Base-by-base conservation (phyloP, 2,113 vertebrate species). In the Amphilophus citrinellus region DNA sequence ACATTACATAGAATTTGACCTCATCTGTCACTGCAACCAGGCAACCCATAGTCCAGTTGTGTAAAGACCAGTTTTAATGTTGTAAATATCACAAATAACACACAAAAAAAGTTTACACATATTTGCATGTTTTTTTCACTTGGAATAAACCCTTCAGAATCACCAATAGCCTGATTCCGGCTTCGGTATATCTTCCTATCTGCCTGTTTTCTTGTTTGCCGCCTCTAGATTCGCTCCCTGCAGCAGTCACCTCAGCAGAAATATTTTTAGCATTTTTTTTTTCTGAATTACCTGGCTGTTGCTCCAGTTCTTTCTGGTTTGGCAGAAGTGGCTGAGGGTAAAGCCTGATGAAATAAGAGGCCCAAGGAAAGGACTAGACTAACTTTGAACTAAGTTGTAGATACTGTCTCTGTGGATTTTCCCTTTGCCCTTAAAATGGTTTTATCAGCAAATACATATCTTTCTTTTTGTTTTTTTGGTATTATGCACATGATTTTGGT, bases 261-360 rank as follows among this genome's bases (percentile, higher is more conserved):
- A 24, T 73, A 73, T 73, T 73, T 53, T 73, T 73, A 73, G 66
- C 44, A 53, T 53, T 53, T 73, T 73, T 30, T 4, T 27, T 53
- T 27, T 32, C 44, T 71, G 66, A 71, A 22, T 71, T 71, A 30
- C 24, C 66, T 71, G 44, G 66, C 66, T 53, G 24, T 73, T 53
- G 66, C 44, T 73, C 66, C 44, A 32, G 24, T 53, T 30, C 66
- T 53, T 73, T 73, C 22, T 73, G 44, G 27, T 73, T 53, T 32
- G 24, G 27, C 27, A 73, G 66, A 71, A 27, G 44, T 47, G 0
- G 10, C 66, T 73, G 6, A 53, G 20, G 27, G 66, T 73, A 47
- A 73, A 73, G 32, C 24, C 47, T 32, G 66, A 27, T 73, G 44
- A 73, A 53, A 53, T 73, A 53, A 53, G 44, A 20, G 27, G 66